phyloP scores from a whole-genome alignment of 2,113 vertebrate species.

The Amazona vittata region DNA sequence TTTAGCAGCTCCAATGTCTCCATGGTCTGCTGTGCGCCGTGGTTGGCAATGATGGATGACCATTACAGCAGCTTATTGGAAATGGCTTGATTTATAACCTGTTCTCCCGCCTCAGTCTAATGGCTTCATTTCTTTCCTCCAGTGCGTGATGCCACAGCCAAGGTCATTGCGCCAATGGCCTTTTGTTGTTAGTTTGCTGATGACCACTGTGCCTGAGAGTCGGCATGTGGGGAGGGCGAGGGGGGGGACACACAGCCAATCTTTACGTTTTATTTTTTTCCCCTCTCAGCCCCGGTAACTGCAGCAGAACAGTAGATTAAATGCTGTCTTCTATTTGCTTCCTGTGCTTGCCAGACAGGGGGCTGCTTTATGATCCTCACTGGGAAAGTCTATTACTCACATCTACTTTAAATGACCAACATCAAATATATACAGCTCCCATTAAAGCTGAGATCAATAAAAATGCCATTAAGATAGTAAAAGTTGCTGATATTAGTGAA shows the following conservation, averaged over 20 bases:
- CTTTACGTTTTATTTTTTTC: constrained; percentile 77
- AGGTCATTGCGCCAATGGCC: constrained; percentile 96
- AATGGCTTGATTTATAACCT: constrained; percentile 99
- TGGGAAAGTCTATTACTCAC: constrained; percentile 96
- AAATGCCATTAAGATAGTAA: constrained; percentile 97
- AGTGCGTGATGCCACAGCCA: constrained; percentile 98
- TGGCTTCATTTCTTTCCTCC: constrained; percentile 99
- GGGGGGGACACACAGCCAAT: constrained; percentile 54
- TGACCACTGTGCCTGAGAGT: constrained; percentile 85
- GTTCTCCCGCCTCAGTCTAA: constrained; percentile 96
- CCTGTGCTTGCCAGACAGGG: constrained; percentile 84
- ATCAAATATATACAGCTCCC: constrained; percentile 96
- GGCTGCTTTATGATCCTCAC: constrained; percentile 91
- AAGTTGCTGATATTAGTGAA: constrained; percentile 97
- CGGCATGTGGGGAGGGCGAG: constrained; percentile 8
- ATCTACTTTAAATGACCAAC: constrained; percentile 95
- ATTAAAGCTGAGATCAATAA: constrained; percentile 97
- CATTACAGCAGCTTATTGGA: constrained; percentile 99
- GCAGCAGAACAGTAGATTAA: constrained; percentile 87
- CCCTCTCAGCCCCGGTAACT: constrained; percentile 79
- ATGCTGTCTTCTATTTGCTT: constrained; percentile 84
- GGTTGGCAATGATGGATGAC: constrained; percentile 96
- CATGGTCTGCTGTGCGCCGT: constrained; percentile 85
- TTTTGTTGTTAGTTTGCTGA: constrained; percentile 96
- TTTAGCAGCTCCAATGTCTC: constrained; percentile 86